Evolutionary conservation across 1,140 invertebrate genomes (phyloP).

Genomic region (Procambarus virginalis): DNA sequence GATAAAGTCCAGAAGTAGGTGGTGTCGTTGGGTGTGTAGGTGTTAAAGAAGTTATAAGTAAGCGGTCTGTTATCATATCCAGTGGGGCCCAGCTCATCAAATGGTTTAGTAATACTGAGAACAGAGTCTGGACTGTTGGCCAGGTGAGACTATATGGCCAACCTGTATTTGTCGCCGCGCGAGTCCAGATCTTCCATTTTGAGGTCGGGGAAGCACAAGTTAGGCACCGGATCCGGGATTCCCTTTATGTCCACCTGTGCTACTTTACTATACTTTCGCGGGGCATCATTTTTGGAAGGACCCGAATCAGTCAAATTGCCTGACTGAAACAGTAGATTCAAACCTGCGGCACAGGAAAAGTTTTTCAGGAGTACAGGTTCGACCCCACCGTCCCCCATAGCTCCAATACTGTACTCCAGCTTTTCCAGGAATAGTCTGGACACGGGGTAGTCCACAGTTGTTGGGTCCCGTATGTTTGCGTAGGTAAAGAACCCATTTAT

Average conservation of each 20-base stretch:
- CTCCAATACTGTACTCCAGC: not conserved
- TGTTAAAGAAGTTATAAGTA: not conserved
- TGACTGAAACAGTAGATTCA: not conserved
- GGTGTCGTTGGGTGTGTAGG: not conserved
- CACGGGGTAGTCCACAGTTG: not conserved
- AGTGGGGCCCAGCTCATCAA: not conserved
- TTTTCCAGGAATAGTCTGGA: not conserved
- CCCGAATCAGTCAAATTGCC: not conserved
- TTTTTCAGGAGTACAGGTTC: not conserved
- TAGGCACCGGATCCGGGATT: not conserved
- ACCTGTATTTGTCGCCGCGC: not conserved
- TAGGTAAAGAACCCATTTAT: constrained; percentile 14
- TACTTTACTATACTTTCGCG: not conserved
- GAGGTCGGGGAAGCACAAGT: constrained; percentile 31
- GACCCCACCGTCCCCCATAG: not conserved
- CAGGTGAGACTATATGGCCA: not conserved
- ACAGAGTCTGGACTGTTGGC: too few relatives aligned
- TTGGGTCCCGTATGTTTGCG: constrained; percentile 1
- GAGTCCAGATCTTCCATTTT: not conserved
- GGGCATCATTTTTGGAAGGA: not conserved
- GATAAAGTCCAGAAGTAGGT: not conserved
- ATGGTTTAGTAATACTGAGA: not conserved
- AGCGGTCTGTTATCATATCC: not conserved
- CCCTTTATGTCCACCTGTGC: too few relatives aligned
- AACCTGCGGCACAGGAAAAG: not conserved